Evolutionary conservation across 2,888 invertebrate genomes (phyloP), one percentile per base, ranked within the genome.

Genomic region (Cantharis rufa): DNA sequence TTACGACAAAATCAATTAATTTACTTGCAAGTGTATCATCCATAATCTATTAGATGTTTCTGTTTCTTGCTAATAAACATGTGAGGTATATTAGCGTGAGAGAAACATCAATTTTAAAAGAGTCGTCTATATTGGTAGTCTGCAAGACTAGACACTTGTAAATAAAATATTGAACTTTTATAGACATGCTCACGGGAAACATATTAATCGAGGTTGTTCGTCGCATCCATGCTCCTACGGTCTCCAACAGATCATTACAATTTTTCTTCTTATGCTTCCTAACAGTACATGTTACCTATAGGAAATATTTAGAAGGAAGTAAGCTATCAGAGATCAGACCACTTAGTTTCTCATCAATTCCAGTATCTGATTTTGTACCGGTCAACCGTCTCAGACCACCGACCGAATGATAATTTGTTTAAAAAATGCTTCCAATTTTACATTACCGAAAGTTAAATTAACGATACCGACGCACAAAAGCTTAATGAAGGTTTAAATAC

Each of bases 1-100:
- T 76, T 72, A 76, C 70, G 72, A 72, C 27, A 64, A 66, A 32
- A 66, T 76, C 73, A 72, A 73, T 76, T 76, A 76, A 72, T 76
- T 69, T 69, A 72, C 15, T 24, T 69, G 48, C 48, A 48, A 48
- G 48, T 48, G n/a, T 48, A 48, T 48, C 48, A 48, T 48, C 48
- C n/a, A 48, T 66, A 62, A 63, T 66, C 64, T 66, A 66, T 66
- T 24, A 21, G 24, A 66, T 66, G 16, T 13, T 66, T 66, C 18
- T 66, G 13, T 66, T 21, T 66, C 24, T 66, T n/a, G 18, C 24
- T 72, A 72, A 72, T 72, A 68, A 68, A 72, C 72, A 66, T 72
- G 72, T 72, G 15, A 15, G 15, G 15, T 62, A 68, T 28, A 68
- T 28, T 64, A 15, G 72, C 72, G 72, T 72, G 72, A 72, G 72